phyloP scores from a whole-genome alignment of 2,113 vertebrate species.

The Urocynchramus pylzowi region DNA sequence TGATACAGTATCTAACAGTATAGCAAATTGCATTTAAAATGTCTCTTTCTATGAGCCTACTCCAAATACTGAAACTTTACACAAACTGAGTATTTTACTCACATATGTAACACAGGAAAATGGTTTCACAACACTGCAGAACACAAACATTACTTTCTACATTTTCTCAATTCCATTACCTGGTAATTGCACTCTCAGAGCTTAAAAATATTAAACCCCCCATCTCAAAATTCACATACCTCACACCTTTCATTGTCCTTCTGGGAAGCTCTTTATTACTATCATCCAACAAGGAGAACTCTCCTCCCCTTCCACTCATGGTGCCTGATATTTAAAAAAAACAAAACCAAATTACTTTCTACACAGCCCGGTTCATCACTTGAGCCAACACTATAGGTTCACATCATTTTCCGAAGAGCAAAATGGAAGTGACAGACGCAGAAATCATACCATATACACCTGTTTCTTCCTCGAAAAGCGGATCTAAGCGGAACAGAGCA shows the following conservation, averaged over 20 bases:
- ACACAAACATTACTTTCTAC: neutral
- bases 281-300: neutral
- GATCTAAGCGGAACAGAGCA: fast-evolving
- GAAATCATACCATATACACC: fast-evolving
- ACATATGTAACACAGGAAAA: fast-evolving
- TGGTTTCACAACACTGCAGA: fast-evolving
- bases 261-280: neutral
- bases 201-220: neutral
- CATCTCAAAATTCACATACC: constrained; percentile 1
- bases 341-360: too few relatives aligned
- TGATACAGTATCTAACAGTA: fast-evolving
- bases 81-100: neutral
- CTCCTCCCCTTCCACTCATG: constrained; percentile 3
- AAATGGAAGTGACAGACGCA: fast-evolving
- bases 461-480: fast-evolving
- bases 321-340: neutral
- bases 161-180: neutral
- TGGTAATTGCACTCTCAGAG: neutral
- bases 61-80: neutral
- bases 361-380: neutral
- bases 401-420: fast-evolving
- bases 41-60: neutral
- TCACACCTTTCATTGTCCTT: neutral
- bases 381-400: neutral
- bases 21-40: neutral